Conservation (phyloP, 2,113 vertebrate species). For the Triplophysa dalaica region DNA sequence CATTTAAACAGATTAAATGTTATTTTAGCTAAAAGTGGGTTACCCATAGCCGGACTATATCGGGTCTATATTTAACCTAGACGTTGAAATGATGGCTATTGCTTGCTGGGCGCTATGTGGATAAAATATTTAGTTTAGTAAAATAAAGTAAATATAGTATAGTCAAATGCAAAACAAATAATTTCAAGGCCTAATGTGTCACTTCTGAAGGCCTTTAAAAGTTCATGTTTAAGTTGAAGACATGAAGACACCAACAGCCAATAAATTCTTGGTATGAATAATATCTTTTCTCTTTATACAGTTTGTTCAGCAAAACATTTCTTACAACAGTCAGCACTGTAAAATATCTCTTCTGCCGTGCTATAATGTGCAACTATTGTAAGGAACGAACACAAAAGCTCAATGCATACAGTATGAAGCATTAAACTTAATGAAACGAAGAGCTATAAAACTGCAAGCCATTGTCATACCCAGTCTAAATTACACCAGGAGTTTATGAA, state of each 20-base stretch:
- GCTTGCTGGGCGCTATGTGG: too few species aligned
- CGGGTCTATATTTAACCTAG: too few species aligned
- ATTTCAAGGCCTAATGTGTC: too few species aligned
- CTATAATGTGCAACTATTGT: neutral
- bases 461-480: neutral
- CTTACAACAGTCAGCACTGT: neutral
- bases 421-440: neutral
- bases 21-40: too few species aligned
- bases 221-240: neutral
- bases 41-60: too few species aligned
- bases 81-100: too few species aligned
- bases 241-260: neutral
- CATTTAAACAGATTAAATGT: too few species aligned
- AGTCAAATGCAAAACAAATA: too few species aligned
- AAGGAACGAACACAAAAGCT: neutral
- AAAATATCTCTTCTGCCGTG: neutral
- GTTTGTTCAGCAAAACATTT: neutral
- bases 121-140: too few species aligned
- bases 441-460: neutral
- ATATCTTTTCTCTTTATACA: neutral
- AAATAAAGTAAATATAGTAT: too few species aligned
- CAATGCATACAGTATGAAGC: neutral
- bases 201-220: neutral
- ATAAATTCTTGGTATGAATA: too few species aligned
- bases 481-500: neutral